Evolutionary conservation across 2,113 vertebrate species (phyloP).

Genomic region (Recurvirostra avosetta): DNA sequence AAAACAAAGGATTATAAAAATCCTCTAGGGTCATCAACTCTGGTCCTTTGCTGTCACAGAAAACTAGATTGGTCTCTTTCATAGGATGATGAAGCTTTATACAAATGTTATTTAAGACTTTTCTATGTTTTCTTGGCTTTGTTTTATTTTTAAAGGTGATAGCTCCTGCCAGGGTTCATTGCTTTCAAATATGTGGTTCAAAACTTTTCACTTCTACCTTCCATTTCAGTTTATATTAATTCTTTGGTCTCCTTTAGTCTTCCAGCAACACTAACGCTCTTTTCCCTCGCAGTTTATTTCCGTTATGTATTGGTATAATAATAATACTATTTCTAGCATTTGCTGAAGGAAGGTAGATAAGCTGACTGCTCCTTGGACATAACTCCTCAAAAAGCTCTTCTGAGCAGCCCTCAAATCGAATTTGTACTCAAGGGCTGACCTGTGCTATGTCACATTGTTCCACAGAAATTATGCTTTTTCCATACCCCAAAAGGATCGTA

Average conservation of each 20-base stretch:
- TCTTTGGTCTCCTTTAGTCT: neutral
- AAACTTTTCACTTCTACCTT: neutral
- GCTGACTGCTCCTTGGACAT: neutral
- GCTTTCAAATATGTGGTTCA: neutral
- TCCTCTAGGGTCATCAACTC: neutral
- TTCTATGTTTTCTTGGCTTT: neutral
- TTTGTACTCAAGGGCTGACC: neutral
- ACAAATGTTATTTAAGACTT: neutral
- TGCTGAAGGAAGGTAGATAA: neutral
- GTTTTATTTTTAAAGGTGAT: neutral
- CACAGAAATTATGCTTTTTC: neutral
- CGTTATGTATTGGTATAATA: neutral
- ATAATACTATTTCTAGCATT: neutral
- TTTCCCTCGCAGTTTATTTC: neutral
- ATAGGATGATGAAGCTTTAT: neutral
- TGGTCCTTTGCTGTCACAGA: neutral
- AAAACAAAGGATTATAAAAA: neutral
- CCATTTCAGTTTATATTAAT: neutral
- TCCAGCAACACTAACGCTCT: neutral
- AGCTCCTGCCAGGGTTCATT: neutral
- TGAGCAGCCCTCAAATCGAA: too few species aligned
- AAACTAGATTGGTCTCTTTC: neutral
- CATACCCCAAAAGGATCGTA: too few species aligned
- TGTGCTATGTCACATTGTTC: neutral
- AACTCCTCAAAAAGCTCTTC: neutral